Evolutionary conservation across 2,797 vertebrate genomes (phyloP).

Genomic region (Fratercula arctica): DNA sequence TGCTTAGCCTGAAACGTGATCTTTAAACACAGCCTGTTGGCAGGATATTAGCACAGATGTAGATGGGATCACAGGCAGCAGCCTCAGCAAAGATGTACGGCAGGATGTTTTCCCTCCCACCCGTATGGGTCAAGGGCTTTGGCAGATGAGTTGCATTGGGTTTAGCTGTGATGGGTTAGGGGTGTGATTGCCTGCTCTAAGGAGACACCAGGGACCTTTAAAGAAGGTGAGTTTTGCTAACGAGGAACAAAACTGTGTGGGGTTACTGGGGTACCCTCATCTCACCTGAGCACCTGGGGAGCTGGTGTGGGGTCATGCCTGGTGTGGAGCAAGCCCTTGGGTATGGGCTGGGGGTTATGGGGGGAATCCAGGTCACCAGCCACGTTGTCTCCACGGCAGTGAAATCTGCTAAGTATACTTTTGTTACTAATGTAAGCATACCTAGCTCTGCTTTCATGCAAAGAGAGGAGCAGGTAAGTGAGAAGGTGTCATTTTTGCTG

Average conservation of each 20-base stretch:
- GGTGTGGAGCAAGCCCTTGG: neutral
- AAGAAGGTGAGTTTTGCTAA: neutral
- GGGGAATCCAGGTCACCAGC: neutral
- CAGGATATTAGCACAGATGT: neutral
- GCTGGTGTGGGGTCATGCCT: neutral
- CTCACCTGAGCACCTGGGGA: neutral
- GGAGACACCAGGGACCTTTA: neutral
- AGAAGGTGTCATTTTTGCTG: neutral
- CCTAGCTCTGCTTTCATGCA: neutral
- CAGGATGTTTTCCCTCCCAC: neutral
- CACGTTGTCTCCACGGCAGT: fast-evolving
- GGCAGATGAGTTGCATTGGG: neutral
- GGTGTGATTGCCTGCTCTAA: neutral
- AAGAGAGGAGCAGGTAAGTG: neutral
- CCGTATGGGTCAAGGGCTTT: neutral
- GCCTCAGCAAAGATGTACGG: neutral
- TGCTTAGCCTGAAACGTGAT: neutral
- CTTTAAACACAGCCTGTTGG: neutral
- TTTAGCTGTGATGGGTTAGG: neutral
- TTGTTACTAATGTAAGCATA: neutral
- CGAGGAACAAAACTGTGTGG: neutral
- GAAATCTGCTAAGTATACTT: neutral
- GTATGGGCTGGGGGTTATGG: fast-evolving
- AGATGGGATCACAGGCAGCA: neutral
- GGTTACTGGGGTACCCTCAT: neutral